Percentiles rank a stretch among this genome's conserved stretches.
Evolutionary conservation across 2,113 vertebrate genomes (phyloP).

Genomic region (Argyrosomus japonicus): DNA sequence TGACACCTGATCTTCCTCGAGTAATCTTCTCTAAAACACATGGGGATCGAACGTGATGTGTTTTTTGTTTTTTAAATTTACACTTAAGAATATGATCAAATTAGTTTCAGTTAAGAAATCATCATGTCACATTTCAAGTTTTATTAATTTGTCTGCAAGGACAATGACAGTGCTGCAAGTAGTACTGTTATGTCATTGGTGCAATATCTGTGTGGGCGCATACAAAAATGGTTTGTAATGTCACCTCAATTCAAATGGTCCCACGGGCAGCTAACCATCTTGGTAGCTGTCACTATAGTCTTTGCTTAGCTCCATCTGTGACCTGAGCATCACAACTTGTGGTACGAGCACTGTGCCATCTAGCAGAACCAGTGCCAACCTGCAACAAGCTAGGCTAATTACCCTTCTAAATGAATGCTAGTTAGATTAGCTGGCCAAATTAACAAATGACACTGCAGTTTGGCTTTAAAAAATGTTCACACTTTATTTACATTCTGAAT

Average conservation of each 20-base stretch:
- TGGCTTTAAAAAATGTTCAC: too few relatives aligned
- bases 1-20: not conserved
- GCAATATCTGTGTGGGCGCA: not conserved
- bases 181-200: too few relatives aligned
- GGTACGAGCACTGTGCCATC: too few relatives aligned
- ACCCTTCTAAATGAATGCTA: too few relatives aligned
- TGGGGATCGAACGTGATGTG: not conserved
- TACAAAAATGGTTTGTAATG: not conserved
- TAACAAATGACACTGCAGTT: too few relatives aligned
- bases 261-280: not conserved
- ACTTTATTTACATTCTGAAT: not conserved
- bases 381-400: not conserved
- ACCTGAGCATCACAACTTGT: too few relatives aligned
- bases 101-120: not conserved
- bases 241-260: not conserved
- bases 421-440: too few relatives aligned
- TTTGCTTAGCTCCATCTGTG: not conserved
- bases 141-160: not conserved
- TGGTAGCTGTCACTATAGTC: not conserved
- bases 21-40: slow-evolving; percentile 4
- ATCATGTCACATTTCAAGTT: not conserved
- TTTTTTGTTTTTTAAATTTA: not conserved
- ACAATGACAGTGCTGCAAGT: not conserved
- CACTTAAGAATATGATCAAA: not conserved
- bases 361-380: not conserved